Conservation (phyloP, 2,888 invertebrate species). For the Cataglyphis livida region DNA sequence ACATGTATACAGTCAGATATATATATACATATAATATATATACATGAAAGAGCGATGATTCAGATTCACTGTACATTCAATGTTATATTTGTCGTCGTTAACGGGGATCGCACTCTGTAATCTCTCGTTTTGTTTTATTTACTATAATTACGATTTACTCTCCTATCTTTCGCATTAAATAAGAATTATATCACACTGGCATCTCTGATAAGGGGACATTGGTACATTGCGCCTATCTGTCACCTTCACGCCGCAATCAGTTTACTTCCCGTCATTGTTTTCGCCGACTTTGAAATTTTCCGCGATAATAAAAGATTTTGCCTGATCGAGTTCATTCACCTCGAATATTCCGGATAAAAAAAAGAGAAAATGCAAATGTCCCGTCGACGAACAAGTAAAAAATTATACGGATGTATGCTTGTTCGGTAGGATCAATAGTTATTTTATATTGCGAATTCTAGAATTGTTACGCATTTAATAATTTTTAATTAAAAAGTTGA, state of each 20-base stretch:
- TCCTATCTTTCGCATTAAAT: slow-evolving; percentile 1
- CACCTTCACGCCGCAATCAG: background rate
- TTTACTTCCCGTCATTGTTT: background rate
- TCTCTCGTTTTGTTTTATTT: background rate
- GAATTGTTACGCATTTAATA: background rate
- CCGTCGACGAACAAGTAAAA: background rate
- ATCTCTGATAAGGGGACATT: slow-evolving; percentile 7
- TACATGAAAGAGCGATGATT: background rate
- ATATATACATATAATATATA: background rate
- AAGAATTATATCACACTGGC: background rate
- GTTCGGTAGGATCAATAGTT: background rate
- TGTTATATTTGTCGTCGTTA: background rate
- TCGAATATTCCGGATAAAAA: background rate
- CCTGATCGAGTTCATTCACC: slow-evolving; percentile 9
- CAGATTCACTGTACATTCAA: background rate
- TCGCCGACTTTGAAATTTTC: background rate
- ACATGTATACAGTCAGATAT: background rate
- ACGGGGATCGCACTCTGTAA: background rate
- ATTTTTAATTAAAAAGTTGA: background rate
- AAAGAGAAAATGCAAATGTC: background rate
- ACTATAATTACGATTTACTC: background rate
- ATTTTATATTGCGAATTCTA: background rate
- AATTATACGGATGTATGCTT: background rate
- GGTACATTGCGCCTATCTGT: background rate
- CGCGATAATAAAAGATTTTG: background rate